Evolutionary conservation across 2,888 invertebrate species (phyloP).

Genomic region (Drosophila anceps): DNA sequence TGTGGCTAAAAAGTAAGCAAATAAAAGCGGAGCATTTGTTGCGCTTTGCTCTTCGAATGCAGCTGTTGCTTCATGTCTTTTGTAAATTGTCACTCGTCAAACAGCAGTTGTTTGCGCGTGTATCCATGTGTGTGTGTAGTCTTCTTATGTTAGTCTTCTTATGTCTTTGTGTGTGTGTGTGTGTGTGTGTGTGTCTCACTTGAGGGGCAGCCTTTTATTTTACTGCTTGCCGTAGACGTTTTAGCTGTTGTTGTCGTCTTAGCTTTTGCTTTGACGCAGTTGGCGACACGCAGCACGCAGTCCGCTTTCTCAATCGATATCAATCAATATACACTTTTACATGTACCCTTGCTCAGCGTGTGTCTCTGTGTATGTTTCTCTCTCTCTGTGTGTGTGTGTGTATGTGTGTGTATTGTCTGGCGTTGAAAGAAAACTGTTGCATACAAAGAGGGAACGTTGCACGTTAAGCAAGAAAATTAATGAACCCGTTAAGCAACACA

Average conservation of each 20-base stretch:
- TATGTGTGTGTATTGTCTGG: background rate
- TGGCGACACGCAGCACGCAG: conserved; percentile 44
- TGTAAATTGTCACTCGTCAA: conserved; percentile 54
- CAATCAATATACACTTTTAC: conserved; percentile 65
- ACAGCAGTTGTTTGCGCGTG: conserved; percentile 12
- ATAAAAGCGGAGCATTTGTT: conserved; percentile 55
- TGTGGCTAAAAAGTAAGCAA: conserved; percentile 15
- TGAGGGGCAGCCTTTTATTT: conserved; percentile 11
- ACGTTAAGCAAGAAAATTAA: conserved; percentile 31
- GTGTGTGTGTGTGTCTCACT: background rate
- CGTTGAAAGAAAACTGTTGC: conserved; percentile 46
- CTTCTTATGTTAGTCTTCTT: background rate
- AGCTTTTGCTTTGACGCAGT: conserved; percentile 34
- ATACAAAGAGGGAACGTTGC: conserved; percentile 17
- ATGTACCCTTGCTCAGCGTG: conserved; percentile 5
- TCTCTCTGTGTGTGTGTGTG: conserved; percentile 4
- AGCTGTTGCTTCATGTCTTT: conserved; percentile 36
- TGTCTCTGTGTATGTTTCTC: conserved; percentile 1
- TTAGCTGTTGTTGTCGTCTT: conserved; percentile 16
- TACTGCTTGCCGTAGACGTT: conserved; percentile 5
- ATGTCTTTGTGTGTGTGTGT: background rate
- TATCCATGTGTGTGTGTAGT: background rate
- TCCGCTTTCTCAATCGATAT: conserved; percentile 61
- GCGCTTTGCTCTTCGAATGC: conserved; percentile 53
- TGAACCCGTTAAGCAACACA: conserved; percentile 28